phyloP scores from a whole-genome alignment of 2,113 vertebrate species.

The Notothenia rossii region DNA sequence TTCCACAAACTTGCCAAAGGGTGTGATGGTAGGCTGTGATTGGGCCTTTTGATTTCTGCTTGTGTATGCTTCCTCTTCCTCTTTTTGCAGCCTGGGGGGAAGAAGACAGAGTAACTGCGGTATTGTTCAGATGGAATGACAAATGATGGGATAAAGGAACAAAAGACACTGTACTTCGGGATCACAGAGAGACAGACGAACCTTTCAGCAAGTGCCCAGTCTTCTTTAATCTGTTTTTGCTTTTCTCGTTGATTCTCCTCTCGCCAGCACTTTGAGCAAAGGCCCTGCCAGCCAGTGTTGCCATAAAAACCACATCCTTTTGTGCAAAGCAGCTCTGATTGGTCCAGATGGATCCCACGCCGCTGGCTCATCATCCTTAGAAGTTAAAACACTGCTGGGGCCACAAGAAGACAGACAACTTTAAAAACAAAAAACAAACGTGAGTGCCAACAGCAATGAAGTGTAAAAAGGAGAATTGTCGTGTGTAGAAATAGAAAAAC shows the following conservation, averaged over 20 bases:
- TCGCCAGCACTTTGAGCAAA: constrained; percentile 97
- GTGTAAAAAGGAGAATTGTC: neutral
- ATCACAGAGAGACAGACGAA: constrained; percentile 62
- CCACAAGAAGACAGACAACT: neutral
- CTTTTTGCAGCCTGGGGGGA: constrained; percentile 87
- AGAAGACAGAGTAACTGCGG: neutral
- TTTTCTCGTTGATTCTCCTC: constrained; percentile 92
- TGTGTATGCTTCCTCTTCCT: constrained; percentile 93
- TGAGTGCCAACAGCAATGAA: neutral
- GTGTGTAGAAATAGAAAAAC: neutral
- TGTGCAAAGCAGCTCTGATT: constrained; percentile 94
- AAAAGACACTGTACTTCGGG: neutral
- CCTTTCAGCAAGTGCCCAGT: constrained; percentile 95
- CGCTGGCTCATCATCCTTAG: constrained; percentile 89
- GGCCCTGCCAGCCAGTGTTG: constrained; percentile 93
- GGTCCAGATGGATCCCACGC: constrained; percentile 94
- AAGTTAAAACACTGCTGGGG: constrained; percentile 5
- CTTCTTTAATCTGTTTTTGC: constrained; percentile 96
- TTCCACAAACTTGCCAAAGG: constrained; percentile 93
- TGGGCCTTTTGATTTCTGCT: constrained; percentile 88
- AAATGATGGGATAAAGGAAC: neutral
- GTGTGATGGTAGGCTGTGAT: constrained; percentile 84
- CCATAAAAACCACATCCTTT: constrained; percentile 98
- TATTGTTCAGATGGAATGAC: neutral
- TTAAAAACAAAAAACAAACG: neutral